These are phyloP conservation scores for Ophion slaviceki DNA, from an alignment of 2,888 invertebrate species.

Conservation along the genomic window DNA sequence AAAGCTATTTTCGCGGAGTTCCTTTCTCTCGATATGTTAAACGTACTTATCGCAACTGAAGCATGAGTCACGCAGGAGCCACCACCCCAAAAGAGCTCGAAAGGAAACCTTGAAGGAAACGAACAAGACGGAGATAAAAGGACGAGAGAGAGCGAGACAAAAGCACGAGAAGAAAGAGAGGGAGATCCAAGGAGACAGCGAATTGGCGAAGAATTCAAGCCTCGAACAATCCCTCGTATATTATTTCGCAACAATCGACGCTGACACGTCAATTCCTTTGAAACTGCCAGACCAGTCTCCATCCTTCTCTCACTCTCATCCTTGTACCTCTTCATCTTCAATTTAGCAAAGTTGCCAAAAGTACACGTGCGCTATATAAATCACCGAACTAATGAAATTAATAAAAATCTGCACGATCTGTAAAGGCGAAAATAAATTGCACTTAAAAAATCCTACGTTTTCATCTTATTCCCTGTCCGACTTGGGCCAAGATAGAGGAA, in stretches of 20 bases:
- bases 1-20: neutral
- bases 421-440: neutral
- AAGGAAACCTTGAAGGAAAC: slow-evolving; percentile 23
- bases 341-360: neutral
- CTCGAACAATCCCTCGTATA: slow-evolving; percentile 43
- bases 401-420: neutral
- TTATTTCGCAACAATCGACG: slow-evolving; percentile 47
- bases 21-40: slow-evolving; percentile 23
- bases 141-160: neutral
- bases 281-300: slow-evolving; percentile 28
- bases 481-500: no score
- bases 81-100: slow-evolving; percentile 38
- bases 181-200: slow-evolving; percentile 24
- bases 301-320: slow-evolving; percentile 29
- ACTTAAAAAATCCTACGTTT: neutral
- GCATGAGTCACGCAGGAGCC: slow-evolving; percentile 57
- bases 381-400: neutral
- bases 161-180: slow-evolving; percentile 1
- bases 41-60: slow-evolving; percentile 24
- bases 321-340: slow-evolving; percentile 20
- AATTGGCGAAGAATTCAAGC: slow-evolving; percentile 43
- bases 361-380: neutral
- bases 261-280: slow-evolving; percentile 56
- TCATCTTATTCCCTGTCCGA: neutral
- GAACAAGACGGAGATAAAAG: slow-evolving; percentile 8